Base-by-base conservation (phyloP, 2,113 vertebrate species). In the Atrichornis clamosus region DNA sequence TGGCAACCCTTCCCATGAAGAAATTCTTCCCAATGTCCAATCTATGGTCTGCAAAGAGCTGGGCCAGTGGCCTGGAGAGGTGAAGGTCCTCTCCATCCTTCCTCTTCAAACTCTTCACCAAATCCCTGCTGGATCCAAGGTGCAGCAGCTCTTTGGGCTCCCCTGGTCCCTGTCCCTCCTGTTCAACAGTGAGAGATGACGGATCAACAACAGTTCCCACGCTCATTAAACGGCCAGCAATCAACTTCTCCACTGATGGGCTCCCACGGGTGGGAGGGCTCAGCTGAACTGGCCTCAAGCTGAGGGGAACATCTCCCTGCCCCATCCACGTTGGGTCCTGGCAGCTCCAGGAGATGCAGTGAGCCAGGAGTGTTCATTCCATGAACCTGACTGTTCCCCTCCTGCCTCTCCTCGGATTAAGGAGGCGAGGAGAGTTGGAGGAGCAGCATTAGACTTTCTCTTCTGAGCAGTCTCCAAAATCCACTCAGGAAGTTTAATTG, bases 401-500 rank as follows among this genome's bases (percentile, higher is more conserved):
- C 56, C 69, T 1, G 0, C 60, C 52, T 77, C 55, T 95, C 37
- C 39, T 75, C 0, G 0, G 59, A 35, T 50, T 37, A 35, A 91
- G 85, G 35, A 30, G 35, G 37, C 1, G 1, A 53, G 19, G 49
- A 67, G 77, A 75, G 76, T 13, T 24, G 50, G 32, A 84, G 70
- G 50, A 88, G 70, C 62, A 37, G 75, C 5, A 1, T 74, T 41
- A 68, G 70, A 46, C 49, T 78, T 88, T 68, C 88, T 60, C 3
- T 64, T 75, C 85, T 53, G 35, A 79, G 47, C 70, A 91, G 63
- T 60, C 52, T 7, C 42, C 7, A 1, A 87, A 93, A 91, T 84
- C 87, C 88, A 87, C 80, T 87, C 82, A 76, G 84, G 65, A 87
- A 87, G 49, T 90, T 94, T 91, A 97, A 94, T 93, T 96, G 85